A percentile compares a stretch with the other conserved stretches of the same genome.
phyloP scores from a whole-genome alignment of 1,140 invertebrate genomes.

The Bradysia coprophila region DNA sequence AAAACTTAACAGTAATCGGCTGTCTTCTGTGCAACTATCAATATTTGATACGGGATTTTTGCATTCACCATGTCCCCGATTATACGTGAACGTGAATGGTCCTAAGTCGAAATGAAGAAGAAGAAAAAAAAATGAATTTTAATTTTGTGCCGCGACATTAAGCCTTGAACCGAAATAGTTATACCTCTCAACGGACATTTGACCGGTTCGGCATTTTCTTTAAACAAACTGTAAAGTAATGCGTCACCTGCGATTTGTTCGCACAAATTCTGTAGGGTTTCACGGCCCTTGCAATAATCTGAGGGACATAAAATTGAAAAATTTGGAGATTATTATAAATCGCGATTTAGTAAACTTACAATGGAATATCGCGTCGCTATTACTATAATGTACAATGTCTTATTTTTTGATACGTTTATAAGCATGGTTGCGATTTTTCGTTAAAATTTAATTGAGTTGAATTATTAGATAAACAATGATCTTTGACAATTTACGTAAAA shows the following conservation, averaged over 20 bases:
- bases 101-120: constrained; percentile 9
- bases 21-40: constrained; percentile 79
- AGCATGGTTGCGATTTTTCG: no score
- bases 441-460: no score
- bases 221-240: constrained; percentile 71
- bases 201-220: constrained; percentile 59
- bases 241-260: constrained; percentile 75
- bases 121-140: no score
- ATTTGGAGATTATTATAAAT: neutral
- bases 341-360: no score
- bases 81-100: constrained; percentile 32
- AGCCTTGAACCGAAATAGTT: no score
- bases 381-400: no score
- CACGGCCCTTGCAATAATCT: constrained; percentile 60
- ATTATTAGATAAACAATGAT: no score
- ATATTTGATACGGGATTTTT: constrained; percentile 63
- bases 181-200: constrained; percentile 58
- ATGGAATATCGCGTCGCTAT: no score
- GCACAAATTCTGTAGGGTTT: constrained; percentile 57
- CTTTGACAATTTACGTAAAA: no score
- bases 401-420: no score
- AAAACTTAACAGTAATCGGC: constrained; percentile 65
- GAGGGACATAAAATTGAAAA: constrained; percentile 24
- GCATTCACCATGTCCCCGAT: constrained; percentile 66
- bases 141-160: no score